phyloP scores from a whole-genome alignment of 2,888 invertebrate genomes.

The Mythimna impura region DNA sequence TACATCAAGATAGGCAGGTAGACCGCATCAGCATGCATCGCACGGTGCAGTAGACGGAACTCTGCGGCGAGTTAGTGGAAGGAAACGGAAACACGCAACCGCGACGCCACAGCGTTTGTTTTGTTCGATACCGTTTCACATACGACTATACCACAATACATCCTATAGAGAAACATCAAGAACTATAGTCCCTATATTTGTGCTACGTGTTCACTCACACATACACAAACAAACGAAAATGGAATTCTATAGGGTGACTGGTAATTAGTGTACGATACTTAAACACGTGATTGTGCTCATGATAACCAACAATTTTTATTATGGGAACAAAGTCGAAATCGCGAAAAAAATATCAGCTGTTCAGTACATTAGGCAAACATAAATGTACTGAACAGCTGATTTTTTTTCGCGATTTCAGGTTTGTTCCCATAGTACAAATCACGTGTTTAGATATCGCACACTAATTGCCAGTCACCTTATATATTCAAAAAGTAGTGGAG shows the following conservation, averaged over 20 bases:
- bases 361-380: too few species aligned
- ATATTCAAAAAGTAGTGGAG: background rate
- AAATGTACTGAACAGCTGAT: too few species aligned
- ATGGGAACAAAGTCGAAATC: too few species aligned
- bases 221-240: background rate
- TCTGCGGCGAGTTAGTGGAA: slow-evolving; percentile 73
- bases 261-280: too few species aligned
- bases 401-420: too few species aligned
- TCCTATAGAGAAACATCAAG: slow-evolving; percentile 20
- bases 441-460: too few species aligned
- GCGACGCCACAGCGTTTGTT: slow-evolving; percentile 66
- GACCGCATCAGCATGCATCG: slow-evolving; percentile 69
- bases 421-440: too few species aligned
- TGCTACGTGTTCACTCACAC: background rate
- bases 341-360: too few species aligned
- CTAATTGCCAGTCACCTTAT: too few species aligned
- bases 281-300: too few species aligned
- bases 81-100: slow-evolving; percentile 76
- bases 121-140: slow-evolving; percentile 68
- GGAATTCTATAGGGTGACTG: too few species aligned
- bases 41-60: slow-evolving; percentile 71
- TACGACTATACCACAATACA: slow-evolving; percentile 46
- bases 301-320: too few species aligned
- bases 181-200: slow-evolving; percentile 3
- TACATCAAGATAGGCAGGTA: slow-evolving; percentile 50